Evolutionary conservation across 2,888 invertebrate genomes (phyloP).

Genomic region (Euzophera pinguis): DNA sequence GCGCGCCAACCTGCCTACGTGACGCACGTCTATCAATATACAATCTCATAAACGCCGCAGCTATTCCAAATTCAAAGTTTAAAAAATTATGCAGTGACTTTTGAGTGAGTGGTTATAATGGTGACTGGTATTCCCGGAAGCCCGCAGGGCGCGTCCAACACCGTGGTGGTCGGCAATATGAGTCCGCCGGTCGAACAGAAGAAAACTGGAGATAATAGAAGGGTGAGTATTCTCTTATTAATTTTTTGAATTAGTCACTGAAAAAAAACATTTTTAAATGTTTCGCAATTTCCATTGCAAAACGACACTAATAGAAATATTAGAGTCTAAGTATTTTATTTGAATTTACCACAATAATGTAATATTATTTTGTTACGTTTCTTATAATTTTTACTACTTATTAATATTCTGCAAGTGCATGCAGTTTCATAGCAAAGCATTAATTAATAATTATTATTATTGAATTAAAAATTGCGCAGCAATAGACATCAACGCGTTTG

Average conservation of each 20-base stretch:
- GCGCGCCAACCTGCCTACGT: constrained; percentile 54
- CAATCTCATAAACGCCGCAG: neutral
- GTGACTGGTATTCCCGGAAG: constrained; percentile 64
- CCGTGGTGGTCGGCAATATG: constrained; percentile 42
- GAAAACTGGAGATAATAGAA: constrained; percentile 63
- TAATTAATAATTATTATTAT: neutral
- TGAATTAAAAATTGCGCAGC: constrained; percentile 1
- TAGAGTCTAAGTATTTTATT: no score
- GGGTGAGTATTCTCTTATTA: constrained; percentile 46
- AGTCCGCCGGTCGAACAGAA: constrained; percentile 53
- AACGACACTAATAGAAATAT: no score
- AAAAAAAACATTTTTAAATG: neutral
- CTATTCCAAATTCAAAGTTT: neutral
- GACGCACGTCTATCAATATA: constrained; percentile 29
- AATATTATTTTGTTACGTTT: no score
- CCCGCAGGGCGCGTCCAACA: constrained; percentile 47
- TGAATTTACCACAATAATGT: no score
- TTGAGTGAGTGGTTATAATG: constrained; percentile 43
- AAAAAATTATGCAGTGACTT: constrained; percentile 38
- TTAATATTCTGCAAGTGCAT: no score
- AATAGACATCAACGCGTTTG: constrained; percentile 42
- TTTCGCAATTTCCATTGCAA: no score
- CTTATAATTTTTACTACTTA: no score
- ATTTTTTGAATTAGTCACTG: neutral
- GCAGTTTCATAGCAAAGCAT: no score